These are phyloP conservation scores for Hypanus sabinus DNA, from an alignment of 2,113 vertebrate genomes.

Conservation along the genomic window DNA sequence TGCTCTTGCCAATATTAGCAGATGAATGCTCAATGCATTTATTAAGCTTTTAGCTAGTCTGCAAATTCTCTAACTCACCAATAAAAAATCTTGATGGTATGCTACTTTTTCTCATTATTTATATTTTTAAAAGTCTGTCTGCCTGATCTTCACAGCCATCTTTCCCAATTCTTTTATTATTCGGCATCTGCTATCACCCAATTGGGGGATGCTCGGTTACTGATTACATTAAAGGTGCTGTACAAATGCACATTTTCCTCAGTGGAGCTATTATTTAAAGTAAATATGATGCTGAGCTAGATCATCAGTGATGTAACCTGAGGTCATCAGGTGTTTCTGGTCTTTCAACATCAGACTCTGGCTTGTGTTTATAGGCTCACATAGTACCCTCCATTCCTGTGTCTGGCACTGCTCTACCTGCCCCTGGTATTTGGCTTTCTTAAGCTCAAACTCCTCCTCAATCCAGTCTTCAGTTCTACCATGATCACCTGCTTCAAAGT, in stretches of 20 bases:
- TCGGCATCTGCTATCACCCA: neutral
- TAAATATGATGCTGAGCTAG: too few relatives aligned
- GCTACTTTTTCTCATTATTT: neutral
- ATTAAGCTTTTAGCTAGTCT: neutral
- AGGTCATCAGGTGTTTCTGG: too few relatives aligned
- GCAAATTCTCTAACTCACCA: neutral
- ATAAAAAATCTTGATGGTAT: neutral
- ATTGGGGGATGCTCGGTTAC: neutral
- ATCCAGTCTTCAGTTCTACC: too few relatives aligned
- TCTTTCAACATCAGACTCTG: too few relatives aligned
- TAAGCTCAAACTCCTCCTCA: too few relatives aligned
- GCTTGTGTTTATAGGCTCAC: too few relatives aligned
- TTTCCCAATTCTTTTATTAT: neutral
- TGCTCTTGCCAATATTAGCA: constrained; percentile 27
- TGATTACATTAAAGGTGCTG: neutral
- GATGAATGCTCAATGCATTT: constrained; percentile 21
- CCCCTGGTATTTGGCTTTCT: too few relatives aligned
- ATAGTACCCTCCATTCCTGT: too few relatives aligned
- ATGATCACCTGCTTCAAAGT: too few relatives aligned
- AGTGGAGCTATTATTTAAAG: neutral
- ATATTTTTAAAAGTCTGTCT: neutral
- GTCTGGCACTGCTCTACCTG: too few relatives aligned
- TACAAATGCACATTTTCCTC: neutral
- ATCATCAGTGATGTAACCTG: too few relatives aligned
- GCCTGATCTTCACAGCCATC: neutral